Conservation (phyloP, 2,888 invertebrate genomes). For the Blera fallax region DNA sequence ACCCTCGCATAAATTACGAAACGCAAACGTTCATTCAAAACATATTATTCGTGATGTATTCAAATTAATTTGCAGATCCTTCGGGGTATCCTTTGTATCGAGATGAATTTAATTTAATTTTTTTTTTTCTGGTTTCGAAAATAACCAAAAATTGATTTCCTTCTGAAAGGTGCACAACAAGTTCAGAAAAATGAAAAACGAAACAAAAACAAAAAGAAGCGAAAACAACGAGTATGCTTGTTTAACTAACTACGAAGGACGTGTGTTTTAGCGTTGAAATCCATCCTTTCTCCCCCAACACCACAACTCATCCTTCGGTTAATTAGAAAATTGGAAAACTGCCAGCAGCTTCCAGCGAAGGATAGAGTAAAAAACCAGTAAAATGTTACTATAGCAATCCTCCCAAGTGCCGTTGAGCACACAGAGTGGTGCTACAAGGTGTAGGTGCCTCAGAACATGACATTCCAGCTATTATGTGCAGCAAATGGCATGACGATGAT, state of each 20-base stretch:
- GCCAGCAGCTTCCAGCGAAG: constrained; percentile 49
- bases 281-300: neutral
- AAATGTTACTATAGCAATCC: constrained; percentile 44
- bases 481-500: constrained; percentile 69
- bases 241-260: constrained; percentile 27
- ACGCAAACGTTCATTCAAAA: constrained; percentile 59
- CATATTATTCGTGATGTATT: constrained; percentile 68
- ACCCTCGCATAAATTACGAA: constrained; percentile 64
- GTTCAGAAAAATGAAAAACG: too few relatives aligned
- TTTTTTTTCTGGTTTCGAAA: neutral
- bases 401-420: neutral
- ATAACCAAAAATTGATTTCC: constrained; percentile 15
- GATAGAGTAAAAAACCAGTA: neutral
- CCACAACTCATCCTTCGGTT: constrained; percentile 43
- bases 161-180: neutral
- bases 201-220: neutral
- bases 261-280: neutral
- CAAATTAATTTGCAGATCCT: constrained; percentile 58
- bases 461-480: constrained; percentile 45
- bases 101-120: constrained; percentile 8
- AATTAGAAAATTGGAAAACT: constrained; percentile 70
- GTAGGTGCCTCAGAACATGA: constrained; percentile 57
- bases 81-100: neutral
- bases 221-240: constrained; percentile 17
- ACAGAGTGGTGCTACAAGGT: neutral